Percentiles rank a stretch among this genome's conserved stretches.
Conservation (phyloP, 2,888 invertebrate genomes). For the Noctua pronuba region DNA sequence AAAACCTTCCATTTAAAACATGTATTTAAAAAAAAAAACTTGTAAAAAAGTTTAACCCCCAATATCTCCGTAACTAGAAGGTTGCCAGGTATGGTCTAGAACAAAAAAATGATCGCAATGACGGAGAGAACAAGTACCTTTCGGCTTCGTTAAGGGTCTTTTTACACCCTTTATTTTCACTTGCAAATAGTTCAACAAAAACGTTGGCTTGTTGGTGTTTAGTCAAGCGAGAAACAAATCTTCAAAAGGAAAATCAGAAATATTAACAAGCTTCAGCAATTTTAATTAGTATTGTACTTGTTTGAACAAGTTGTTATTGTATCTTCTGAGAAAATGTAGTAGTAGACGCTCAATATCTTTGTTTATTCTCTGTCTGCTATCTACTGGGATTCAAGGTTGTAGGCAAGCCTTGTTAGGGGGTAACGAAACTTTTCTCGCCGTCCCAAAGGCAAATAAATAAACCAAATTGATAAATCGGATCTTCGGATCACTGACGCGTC, state of each 20-base stretch:
- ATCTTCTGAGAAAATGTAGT: slow-evolving; percentile 33
- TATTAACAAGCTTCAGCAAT: slow-evolving; percentile 51
- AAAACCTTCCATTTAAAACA: too few relatives aligned
- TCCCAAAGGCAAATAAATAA: slow-evolving; percentile 44
- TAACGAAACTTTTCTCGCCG: slow-evolving; percentile 39
- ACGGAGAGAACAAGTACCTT: too few relatives aligned
- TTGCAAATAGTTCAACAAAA: slow-evolving; percentile 19
- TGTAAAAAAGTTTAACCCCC: too few relatives aligned
- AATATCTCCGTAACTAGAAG: too few relatives aligned
- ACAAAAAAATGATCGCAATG: too few relatives aligned
- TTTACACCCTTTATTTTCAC: too few relatives aligned
- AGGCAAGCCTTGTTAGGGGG: slow-evolving; percentile 30
- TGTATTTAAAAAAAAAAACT: too few relatives aligned
- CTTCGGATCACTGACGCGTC: slow-evolving; percentile 34
- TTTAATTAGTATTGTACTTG: slow-evolving; percentile 52
- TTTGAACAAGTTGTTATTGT: slow-evolving; percentile 55
- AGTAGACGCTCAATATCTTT: slow-evolving; percentile 27
- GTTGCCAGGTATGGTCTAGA: too few relatives aligned
- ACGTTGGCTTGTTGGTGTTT: slow-evolving; percentile 12
- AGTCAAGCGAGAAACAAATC: slow-evolving; percentile 35
- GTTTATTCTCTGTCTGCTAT: slow-evolving; percentile 50
- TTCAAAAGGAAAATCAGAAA: slow-evolving; percentile 32
- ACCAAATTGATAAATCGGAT: slow-evolving; percentile 38
- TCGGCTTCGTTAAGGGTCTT: too few relatives aligned
- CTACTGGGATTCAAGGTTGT: slow-evolving; percentile 46